Evolutionary conservation across 2,888 invertebrate species (phyloP), one percentile per base, ranked within the genome.

Genomic region (Ormia ochracea): DNA sequence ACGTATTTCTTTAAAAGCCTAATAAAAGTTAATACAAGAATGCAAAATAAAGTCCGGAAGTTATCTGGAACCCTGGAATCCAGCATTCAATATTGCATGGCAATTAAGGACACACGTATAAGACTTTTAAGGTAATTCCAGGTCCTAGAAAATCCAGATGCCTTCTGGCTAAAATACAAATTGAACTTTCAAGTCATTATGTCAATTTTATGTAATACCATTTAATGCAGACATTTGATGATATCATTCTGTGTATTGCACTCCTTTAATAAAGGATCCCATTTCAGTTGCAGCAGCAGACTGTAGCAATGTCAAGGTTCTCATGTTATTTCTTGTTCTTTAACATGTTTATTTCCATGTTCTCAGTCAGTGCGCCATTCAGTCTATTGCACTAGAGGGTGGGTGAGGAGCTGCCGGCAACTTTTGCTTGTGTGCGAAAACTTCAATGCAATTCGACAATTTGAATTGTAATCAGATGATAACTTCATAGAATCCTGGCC

Each of bases 221-320:
- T n/a, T n/a, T n/a, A n/a, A n/a, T n/a, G n/a, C n/a, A n/a, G n/a
- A n/a, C n/a, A n/a, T n/a, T n/a, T n/a, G n/a, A n/a, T n/a, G n/a
- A n/a, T n/a, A n/a, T n/a, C n/a, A n/a, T 61, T 45, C 33, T 21
- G n/a, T 10, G 10, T 21, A 33, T 3, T 17, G 10, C 26, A 54
- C 43, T 31, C 48, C 45, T 33, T 68, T 14, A 1, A 14, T 1
- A 31, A 26, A 45, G 63, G 33, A 68, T 61, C 56, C 43, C 10
- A 76, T 56, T 63, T 69, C 19, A 28, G 54, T 52, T 66, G 28
- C 31, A 52, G 14, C 41, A 17, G 9, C 56, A 61, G 17, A 74
- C 52, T 48, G 41, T 36, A 54, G 41, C 59, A 75, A 54, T 79
- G 74, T 78, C 69, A 75, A 66, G 65, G 48, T 45, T 70, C 66